Percentiles rank a stretch among this genome's conserved stretches.
phyloP scores from a whole-genome alignment of 1,140 invertebrate genomes.

The Nilaparvata lugens region DNA sequence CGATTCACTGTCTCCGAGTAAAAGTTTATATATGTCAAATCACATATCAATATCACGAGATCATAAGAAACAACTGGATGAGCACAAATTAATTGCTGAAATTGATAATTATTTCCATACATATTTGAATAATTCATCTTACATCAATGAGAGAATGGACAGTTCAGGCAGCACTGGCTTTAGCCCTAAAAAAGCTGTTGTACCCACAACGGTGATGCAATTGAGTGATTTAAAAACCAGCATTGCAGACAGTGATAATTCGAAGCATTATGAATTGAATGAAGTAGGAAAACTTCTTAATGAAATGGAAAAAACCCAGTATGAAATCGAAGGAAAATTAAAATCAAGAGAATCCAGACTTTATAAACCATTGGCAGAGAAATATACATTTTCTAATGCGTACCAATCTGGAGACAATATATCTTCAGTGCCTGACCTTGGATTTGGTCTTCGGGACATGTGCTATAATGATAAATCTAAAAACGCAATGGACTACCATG shows the following conservation, averaged over 20 bases:
- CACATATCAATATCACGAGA: no score
- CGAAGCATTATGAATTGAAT: conserved; percentile 35
- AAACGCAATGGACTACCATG: not conserved
- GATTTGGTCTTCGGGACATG: conserved; percentile 30
- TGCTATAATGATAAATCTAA: conserved; percentile 1
- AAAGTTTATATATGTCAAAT: no score
- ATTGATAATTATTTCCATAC: no score
- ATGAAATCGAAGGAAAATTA: conserved; percentile 29
- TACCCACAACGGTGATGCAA: no score
- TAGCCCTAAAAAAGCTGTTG: no score
- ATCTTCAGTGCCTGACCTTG: conserved; percentile 34
- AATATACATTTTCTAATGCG: not conserved
- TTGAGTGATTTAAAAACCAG: no score
- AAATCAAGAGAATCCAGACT: conserved; percentile 1
- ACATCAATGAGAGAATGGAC: no score
- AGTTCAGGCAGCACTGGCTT: no score
- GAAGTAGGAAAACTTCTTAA: conserved; percentile 37
- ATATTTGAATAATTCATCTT: no score
- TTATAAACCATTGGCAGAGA: not conserved
- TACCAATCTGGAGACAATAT: conserved; percentile 28
- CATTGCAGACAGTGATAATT: not conserved
- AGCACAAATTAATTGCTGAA: no score
- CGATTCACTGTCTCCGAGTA: no score
- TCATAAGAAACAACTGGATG: no score
- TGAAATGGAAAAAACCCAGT: conserved; percentile 38